Conservation (phyloP, 2,888 invertebrate species). For the Scaptomyza polygonia region DNA sequence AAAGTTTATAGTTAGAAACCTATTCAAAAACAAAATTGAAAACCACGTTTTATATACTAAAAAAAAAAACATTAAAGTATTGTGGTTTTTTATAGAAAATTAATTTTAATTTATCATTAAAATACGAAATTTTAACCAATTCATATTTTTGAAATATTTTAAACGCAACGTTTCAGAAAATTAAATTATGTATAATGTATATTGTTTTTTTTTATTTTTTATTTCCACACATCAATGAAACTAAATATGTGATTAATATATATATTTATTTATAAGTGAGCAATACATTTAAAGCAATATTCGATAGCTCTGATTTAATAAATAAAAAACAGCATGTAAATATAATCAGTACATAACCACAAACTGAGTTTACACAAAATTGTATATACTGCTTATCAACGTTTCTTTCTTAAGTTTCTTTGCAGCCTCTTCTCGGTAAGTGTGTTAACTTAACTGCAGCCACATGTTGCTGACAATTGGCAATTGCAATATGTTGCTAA, state of each 20-base stretch:
- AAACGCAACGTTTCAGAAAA: no score
- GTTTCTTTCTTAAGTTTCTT: neutral
- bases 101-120: no score
- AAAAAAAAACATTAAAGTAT: no score
- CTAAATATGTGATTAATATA: no score
- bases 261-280: no score
- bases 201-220: no score
- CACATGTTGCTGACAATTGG: constrained; percentile 35
- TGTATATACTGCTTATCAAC: neutral
- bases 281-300: no score
- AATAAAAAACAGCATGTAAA: neutral
- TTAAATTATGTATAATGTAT: no score
- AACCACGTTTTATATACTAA: neutral
- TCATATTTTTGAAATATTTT: no score
- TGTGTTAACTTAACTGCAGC: constrained; percentile 11
- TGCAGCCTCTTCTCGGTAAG: neutral
- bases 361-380: neutral
- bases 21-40: neutral
- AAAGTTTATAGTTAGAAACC: neutral
- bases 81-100: no score
- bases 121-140: no score
- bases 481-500: constrained; percentile 39
- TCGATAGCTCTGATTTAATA: no score
- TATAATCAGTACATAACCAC: neutral
- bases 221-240: neutral